Evolutionary conservation across 2,113 vertebrate species (phyloP), one percentile per base, ranked within the genome.

Genomic region (Aphelocoma coerulescens): DNA sequence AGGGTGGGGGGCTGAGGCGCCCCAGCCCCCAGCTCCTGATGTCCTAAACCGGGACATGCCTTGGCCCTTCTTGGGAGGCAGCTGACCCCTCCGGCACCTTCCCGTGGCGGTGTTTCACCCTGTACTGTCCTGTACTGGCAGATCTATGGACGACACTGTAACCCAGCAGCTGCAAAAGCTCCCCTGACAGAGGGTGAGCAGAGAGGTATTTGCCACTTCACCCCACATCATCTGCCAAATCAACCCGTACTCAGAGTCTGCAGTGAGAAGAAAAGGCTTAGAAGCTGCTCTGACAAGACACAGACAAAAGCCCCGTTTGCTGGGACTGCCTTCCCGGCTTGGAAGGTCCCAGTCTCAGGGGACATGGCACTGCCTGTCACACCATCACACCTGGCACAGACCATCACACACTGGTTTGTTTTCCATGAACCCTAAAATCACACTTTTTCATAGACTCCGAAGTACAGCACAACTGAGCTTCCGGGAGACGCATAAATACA

Each of bases 111-210:
- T 20, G 24, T 48, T 80, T 26, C 7, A 11, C 15, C 13, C 57
- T 8, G 13, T n/a, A 3, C 48, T 49, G 37, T 43, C 37, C 80
- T 30, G 26, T 2, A 0, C 59, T 24, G 35, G 30, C 39, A 74
- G 26, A 33, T 26, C 52, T 28, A 7, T 0, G 1, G 18, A 46
- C 5, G 30, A 22, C 1, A 1, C 16, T 3, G 10, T 44, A 63
- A 72, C 32, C 5, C 6, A 6, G 27, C 1, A 4, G 17, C 32
- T 61, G 49, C 44, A 24, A 28, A 77, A n/a, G 9, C 22, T 61
- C n/a, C 28, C 24, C 27, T 16, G n/a, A 18, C 24, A 46, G n/a
- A 0, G 7, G 10, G 24, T 32, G 78, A 55, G 58, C n/a, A 73
- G 44, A 79, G 58, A 12, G 26, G 20, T 35, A 27, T 28, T 74